Evolutionary conservation across 2,888 invertebrate species (phyloP).

Genomic region (Acanthosepion lycidas): DNA sequence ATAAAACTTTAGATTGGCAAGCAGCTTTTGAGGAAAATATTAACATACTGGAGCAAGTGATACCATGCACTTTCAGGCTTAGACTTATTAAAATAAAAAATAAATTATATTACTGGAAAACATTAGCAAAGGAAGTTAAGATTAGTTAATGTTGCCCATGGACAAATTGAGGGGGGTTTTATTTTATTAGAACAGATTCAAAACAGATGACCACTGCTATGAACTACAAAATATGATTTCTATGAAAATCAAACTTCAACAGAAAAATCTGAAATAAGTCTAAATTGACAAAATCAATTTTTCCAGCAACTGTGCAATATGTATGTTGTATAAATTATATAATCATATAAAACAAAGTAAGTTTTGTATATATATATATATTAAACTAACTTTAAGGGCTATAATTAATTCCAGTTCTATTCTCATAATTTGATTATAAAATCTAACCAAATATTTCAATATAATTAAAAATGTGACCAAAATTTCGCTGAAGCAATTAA

Average conservation of each 20-base stretch:
- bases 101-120: neutral
- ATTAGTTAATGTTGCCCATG: neutral
- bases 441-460: no score
- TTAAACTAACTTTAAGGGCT: no score
- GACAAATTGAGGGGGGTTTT: neutral
- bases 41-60: neutral
- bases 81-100: neutral
- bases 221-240: neutral
- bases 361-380: no score
- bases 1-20: neutral
- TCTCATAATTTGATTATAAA: no score
- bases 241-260: neutral
- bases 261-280: neutral
- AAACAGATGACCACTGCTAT: no score
- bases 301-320: no score
- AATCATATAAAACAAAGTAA: no score
- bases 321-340: no score
- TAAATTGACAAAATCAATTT: neutral
- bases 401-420: no score
- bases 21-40: slow-evolving; percentile 33
- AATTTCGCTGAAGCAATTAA: no score
- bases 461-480: no score
- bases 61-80: slow-evolving; percentile 22
- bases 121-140: neutral
- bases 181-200: neutral